Evolutionary conservation across 2,888 invertebrate genomes (phyloP).

Genomic region (Charanyca ferruginea): DNA sequence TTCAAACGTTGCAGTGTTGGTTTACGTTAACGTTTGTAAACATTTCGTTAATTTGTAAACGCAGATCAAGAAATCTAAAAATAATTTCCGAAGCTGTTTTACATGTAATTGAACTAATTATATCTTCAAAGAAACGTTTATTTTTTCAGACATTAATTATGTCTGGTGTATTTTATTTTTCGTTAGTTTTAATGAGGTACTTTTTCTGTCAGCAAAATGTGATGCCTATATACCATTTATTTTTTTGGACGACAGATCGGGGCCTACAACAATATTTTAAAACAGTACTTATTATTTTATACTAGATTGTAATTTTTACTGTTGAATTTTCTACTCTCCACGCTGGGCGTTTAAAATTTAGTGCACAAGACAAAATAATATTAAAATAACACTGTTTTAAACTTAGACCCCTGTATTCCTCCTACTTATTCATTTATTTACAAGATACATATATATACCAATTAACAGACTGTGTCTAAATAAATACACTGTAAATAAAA

Average conservation of each 20-base stretch:
- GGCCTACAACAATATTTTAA: no score
- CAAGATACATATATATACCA: no score
- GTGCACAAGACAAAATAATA: no score
- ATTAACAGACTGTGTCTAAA: no score
- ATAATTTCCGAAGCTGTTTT: neutral
- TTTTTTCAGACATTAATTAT: neutral
- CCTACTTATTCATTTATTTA: no score
- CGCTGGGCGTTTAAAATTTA: no score
- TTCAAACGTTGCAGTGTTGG: neutral
- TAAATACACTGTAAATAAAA: no score
- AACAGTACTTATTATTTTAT: no score
- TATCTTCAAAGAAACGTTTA: slow-evolving; percentile 1
- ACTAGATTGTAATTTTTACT: no score
- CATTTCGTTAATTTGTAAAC: slow-evolving; percentile 4
- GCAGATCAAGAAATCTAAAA: neutral
- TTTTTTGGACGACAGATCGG: neutral
- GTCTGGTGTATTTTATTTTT: neutral
- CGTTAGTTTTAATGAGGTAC: neutral
- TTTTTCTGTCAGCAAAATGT: neutral
- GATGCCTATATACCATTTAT: slow-evolving; percentile 8
- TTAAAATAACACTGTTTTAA: no score
- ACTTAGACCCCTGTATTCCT: slow-evolving; percentile 4
- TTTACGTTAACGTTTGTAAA: neutral
- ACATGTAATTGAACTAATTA: slow-evolving; percentile 13
- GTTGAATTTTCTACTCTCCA: no score